Evolutionary conservation across 2,888 invertebrate species (phyloP).

Genomic region (Melolontha melolontha): DNA sequence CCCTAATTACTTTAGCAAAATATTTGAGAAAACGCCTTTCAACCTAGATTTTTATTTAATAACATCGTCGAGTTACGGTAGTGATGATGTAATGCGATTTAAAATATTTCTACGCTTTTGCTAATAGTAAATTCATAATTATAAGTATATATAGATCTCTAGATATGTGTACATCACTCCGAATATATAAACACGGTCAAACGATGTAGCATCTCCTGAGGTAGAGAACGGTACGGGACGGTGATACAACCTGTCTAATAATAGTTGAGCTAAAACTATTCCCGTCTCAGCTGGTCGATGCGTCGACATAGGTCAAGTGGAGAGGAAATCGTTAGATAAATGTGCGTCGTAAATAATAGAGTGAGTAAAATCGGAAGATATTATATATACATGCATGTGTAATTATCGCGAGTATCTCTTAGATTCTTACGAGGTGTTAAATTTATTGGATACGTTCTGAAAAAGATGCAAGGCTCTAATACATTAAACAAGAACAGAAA

Average conservation of each 20-base stretch:
- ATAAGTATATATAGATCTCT: slow-evolving; percentile 14
- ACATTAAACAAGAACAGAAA: too few species aligned
- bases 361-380: not conserved
- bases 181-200: slow-evolving; percentile 42
- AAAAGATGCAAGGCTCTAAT: too few species aligned
- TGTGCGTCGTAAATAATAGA: slow-evolving; percentile 43
- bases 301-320: slow-evolving; percentile 55
- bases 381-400: too few species aligned
- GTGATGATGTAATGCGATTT: not conserved
- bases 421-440: too few species aligned
- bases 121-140: slow-evolving; percentile 1
- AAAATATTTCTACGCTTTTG: not conserved
- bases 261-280: slow-evolving; percentile 57
- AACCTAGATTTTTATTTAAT: too few species aligned
- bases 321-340: slow-evolving; percentile 49
- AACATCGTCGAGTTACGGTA: too few species aligned
- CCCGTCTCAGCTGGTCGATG: slow-evolving; percentile 51
- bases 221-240: slow-evolving; percentile 49
- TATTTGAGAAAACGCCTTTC: too few species aligned
- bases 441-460: too few species aligned
- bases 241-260: slow-evolving; percentile 54
- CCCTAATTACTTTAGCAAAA: too few species aligned
- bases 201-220: slow-evolving; percentile 47
- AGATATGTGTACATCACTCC: slow-evolving; percentile 33
- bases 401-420: too few species aligned